Percentiles rank a stretch among this genome's conserved stretches.
phyloP scores from a whole-genome alignment of 2,113 vertebrate species.

The Catharus fuscescens region DNA sequence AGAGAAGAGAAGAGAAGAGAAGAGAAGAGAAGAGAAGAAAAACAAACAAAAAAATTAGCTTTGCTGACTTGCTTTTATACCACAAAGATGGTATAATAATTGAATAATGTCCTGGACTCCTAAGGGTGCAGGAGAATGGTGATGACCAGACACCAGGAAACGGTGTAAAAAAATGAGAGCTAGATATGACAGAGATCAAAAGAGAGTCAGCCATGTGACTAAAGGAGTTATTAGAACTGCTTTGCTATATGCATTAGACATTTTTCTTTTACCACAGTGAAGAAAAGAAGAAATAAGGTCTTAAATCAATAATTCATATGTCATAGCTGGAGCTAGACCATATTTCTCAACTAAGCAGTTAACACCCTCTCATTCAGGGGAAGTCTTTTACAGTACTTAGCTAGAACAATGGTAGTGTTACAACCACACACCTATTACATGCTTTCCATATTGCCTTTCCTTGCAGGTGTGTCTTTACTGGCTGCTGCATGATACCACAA shows the following conservation, averaged over 20 bases:
- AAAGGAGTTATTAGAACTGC: neutral
- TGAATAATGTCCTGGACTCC: neutral
- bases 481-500: rapidly evolving
- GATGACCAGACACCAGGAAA: neutral
- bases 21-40: neutral
- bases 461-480: neutral
- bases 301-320: neutral
- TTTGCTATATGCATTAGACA: neutral
- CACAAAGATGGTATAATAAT: neutral
- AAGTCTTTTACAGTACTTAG: neutral
- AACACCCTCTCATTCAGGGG: rapidly evolving
- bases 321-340: neutral
- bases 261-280: neutral
- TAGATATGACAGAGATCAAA: neutral
- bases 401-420: neutral
- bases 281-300: neutral
- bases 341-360: neutral
- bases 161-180: neutral
- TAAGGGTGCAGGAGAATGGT: neutral
- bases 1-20: too few species aligned
- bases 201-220: neutral
- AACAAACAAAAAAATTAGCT: neutral
- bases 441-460: neutral
- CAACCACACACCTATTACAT: neutral
- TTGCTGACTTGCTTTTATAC: neutral